Evolutionary conservation across 2,797 vertebrate species (phyloP).

Genomic region (Mallotus villosus): DNA sequence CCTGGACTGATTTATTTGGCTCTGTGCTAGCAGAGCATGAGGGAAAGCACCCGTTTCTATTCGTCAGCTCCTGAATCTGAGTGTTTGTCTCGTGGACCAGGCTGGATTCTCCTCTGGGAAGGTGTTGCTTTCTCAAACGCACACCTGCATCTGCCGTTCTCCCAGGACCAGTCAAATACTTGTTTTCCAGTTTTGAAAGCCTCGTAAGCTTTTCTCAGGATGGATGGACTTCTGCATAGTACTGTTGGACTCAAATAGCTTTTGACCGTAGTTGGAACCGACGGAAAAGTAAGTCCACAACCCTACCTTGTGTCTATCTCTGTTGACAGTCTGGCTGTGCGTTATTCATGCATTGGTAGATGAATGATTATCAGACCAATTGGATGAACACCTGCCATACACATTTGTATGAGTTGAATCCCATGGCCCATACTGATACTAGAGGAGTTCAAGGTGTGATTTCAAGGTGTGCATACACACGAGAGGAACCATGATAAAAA

Average conservation of each 20-base stretch:
- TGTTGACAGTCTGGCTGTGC: neutral
- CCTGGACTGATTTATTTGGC: constrained; percentile 60
- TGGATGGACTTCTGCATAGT: constrained; percentile 43
- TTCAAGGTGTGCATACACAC: neutral
- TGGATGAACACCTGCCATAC: neutral
- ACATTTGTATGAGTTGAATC: neutral
- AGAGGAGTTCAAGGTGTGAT: neutral
- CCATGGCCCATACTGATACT: neutral
- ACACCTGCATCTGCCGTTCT: constrained; percentile 33
- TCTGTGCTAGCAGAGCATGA: constrained; percentile 34
- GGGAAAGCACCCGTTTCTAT: constrained; percentile 72
- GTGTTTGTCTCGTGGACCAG: constrained; percentile 46
- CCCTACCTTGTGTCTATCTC: neutral
- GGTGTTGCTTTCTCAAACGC: constrained; percentile 26
- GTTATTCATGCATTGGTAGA: neutral
- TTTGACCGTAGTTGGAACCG: constrained; percentile 20
- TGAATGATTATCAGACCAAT: neutral
- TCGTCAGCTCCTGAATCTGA: constrained; percentile 55
- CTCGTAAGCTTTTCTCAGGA: constrained; percentile 17
- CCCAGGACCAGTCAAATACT: constrained; percentile 28
- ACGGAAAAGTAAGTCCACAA: constrained; percentile 44
- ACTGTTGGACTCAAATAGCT: neutral
- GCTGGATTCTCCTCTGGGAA: constrained; percentile 32
- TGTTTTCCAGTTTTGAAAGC: constrained; percentile 19
- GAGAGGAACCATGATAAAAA: neutral